phyloP scores from a whole-genome alignment of 2,888 invertebrate genomes.

The Eurytoma californica region DNA sequence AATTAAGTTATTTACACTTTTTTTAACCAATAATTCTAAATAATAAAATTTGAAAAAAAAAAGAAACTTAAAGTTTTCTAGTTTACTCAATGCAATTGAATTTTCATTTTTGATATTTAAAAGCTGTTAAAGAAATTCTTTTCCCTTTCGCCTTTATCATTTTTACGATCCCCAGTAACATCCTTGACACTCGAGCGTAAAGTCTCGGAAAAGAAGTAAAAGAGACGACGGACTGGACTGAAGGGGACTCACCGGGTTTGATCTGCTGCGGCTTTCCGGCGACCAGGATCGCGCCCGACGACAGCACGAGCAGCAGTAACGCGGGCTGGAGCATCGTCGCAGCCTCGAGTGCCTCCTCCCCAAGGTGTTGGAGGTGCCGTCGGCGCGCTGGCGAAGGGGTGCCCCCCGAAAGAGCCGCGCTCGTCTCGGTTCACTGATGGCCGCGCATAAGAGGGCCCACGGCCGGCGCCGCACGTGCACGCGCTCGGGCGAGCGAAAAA shows the following conservation, averaged over 20 bases:
- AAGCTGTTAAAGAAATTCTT: no score
- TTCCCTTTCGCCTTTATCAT: not conserved
- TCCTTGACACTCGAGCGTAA: not conserved
- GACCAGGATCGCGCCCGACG: slow-evolving; percentile 57
- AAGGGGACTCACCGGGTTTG: slow-evolving; percentile 64
- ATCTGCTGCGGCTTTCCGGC: slow-evolving; percentile 62
- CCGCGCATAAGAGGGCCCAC: slow-evolving; percentile 13
- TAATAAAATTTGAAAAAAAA: no score
- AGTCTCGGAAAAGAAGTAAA: not conserved
- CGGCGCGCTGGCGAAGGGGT: not conserved
- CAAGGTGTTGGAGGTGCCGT: not conserved
- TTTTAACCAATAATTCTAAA: no score
- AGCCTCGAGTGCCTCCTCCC: not conserved
- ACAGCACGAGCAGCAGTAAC: slow-evolving; percentile 56
- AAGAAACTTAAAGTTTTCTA: no score
- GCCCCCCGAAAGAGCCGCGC: not conserved
- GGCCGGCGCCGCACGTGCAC: slow-evolving; percentile 1
- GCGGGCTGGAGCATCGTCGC: not conserved
- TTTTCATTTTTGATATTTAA: no score
- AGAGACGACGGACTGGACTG: not conserved
- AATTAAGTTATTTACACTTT: no score
- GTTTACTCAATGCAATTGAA: no score
- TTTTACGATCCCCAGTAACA: no score
- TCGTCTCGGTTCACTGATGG: not conserved
- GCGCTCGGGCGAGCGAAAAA: slow-evolving; percentile 35